Percentiles rank a stretch among this genome's conserved stretches.
These are phyloP conservation scores for Spodoptera littoralis DNA, from an alignment of 2,888 invertebrate species.

Conservation along the genomic window DNA sequence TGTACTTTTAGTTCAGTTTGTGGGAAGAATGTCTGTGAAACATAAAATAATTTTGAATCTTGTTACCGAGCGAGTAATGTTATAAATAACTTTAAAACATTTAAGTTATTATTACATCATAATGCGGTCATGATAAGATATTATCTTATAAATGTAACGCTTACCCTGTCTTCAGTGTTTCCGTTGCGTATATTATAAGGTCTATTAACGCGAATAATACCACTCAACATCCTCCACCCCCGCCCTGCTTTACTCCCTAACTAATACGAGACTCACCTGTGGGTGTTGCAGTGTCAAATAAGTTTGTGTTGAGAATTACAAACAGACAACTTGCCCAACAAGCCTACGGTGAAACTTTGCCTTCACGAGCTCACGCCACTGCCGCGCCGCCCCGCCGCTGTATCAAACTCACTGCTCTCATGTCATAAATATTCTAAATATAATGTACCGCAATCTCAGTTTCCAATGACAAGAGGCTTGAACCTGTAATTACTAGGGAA, in stretches of 20 bases:
- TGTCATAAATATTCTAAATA: not conserved
- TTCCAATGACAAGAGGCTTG: constrained; percentile 62
- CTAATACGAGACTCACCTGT: constrained; percentile 51
- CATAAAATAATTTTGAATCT: no score
- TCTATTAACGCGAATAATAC: constrained; percentile 31
- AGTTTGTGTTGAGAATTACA: constrained; percentile 54
- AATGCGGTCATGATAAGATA: no score
- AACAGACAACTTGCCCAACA: constrained; percentile 42
- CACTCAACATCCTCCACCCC: constrained; percentile 18
- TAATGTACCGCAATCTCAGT: constrained; percentile 7
- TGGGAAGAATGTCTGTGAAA: not conserved
- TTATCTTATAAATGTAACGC: no score
- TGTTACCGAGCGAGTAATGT: no score
- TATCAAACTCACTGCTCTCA: constrained; percentile 15
- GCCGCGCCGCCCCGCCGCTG: constrained; percentile 5
- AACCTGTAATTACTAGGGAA: constrained; percentile 73
- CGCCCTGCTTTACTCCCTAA: constrained; percentile 1
- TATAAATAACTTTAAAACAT: no score
- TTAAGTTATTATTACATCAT: no score
- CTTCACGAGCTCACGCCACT: constrained; percentile 19
- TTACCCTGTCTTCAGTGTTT: constrained; percentile 8
- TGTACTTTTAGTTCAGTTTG: not conserved
- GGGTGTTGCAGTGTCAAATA: constrained; percentile 61
- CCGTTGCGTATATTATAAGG: constrained; percentile 32
- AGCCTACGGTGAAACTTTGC: constrained; percentile 38